phyloP scores from a whole-genome alignment of 2,113 vertebrate species.

The Pseudopodoces humilis region DNA sequence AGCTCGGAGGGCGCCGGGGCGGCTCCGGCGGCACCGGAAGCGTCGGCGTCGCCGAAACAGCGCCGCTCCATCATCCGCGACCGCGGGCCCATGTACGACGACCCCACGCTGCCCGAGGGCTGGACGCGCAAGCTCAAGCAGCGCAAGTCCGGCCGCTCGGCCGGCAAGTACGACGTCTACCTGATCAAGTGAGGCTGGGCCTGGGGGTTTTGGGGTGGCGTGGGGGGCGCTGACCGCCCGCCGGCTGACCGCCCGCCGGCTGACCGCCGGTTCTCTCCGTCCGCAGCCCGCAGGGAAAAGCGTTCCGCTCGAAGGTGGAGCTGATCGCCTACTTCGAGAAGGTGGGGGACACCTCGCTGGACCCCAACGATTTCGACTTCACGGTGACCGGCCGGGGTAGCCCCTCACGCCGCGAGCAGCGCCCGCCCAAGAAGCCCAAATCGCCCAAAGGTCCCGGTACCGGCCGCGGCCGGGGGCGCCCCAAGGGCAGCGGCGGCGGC shows the following conservation, averaged over 20 bases:
- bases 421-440: neutral
- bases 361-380: neutral
- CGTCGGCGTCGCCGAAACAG: neutral
- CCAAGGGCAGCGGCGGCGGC: neutral
- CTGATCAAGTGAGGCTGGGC: too few relatives aligned
- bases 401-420: neutral
- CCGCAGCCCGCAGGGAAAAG: neutral
- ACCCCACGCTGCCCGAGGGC: neutral
- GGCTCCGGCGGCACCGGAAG: neutral
- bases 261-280: too few relatives aligned
- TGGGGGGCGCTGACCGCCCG: too few relatives aligned
- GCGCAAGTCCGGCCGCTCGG: neutral
- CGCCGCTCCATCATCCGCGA: neutral
- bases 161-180: too few relatives aligned
- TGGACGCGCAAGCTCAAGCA: neutral
- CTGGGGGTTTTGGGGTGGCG: too few relatives aligned
- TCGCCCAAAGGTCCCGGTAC: neutral
- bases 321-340: neutral
- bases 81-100: neutral
- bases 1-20: neutral
- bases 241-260: too few relatives aligned
- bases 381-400: neutral
- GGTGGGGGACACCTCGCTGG: neutral
- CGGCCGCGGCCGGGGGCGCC: neutral
- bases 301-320: neutral